Evolutionary conservation across 30 jellyfish, hydroid and myxozoan genomes (phyloP), one percentile per base, ranked within the genome.

Genomic region (Nemopilema nomurai): DNA sequence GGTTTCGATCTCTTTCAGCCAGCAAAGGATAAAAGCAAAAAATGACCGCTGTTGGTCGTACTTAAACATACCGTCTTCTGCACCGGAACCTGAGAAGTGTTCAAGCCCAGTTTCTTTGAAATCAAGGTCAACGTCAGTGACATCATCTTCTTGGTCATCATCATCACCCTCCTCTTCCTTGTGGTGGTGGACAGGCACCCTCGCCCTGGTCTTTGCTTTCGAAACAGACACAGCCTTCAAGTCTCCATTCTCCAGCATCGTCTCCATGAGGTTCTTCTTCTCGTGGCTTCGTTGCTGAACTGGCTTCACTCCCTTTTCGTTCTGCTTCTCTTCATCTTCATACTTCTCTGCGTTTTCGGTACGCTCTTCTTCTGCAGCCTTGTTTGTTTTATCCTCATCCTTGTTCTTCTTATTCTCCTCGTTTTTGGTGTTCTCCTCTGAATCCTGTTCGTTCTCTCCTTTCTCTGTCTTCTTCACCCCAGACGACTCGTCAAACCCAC

Each of bases 1-100:
- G n/a, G n/a, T n/a, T n/a, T n/a, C n/a, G n/a, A n/a, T n/a, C n/a
- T n/a, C n/a, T n/a, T n/a, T n/a, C n/a, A n/a, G n/a, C n/a, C n/a
- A n/a, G n/a, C n/a, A n/a, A n/a, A n/a, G n/a, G n/a, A n/a, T n/a
- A n/a, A n/a, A n/a, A n/a, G n/a, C n/a, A n/a, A n/a, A n/a, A n/a
- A n/a, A n/a, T n/a, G n/a, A n/a, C n/a, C n/a, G n/a, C n/a, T 4
- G n/a, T 63, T 4, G 21, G n/a, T 4, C n/a, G 22, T 7, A 64
- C 7, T 19, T 24, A 21, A 67, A 26, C 64, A 4, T 70, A 70
- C 80, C 80, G 28, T 70, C 85, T n/a, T 76, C 87, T 49, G 49
- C 77, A 18, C 94, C 94, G 0, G 94, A 85, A 63, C 94, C 94
- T 0, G 94, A 85, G 25, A 85, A 65, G 22, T 30, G 74, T 51